These are phyloP conservation scores for Heteronetta atricapilla DNA, from an alignment of 2,113 vertebrate genomes.

Conservation along the genomic window DNA sequence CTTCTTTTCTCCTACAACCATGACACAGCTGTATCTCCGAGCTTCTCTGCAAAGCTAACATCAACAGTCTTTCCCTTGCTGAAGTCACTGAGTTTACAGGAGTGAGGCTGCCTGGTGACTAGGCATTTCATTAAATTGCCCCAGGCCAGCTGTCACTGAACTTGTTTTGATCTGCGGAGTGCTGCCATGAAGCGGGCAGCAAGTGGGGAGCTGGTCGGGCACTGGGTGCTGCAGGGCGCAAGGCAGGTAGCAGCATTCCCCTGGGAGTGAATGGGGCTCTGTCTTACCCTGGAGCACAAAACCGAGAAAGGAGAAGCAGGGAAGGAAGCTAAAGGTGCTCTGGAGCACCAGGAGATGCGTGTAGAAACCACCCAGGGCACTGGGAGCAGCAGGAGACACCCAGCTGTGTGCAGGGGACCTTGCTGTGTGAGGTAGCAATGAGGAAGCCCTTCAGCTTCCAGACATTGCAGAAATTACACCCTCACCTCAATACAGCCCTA, in stretches of 20 bases:
- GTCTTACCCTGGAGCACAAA: neutral
- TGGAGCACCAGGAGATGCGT: neutral
- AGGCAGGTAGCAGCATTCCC: neutral
- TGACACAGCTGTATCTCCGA: neutral
- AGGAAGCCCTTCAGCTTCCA: neutral
- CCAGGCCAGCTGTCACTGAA: conserved; percentile 10
- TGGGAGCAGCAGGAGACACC: neutral
- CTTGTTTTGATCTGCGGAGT: conserved; percentile 1
- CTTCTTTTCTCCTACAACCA: fast-evolving
- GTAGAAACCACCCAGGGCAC: neutral
- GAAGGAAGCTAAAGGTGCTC: neutral
- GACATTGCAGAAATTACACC: neutral
- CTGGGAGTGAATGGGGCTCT: neutral
- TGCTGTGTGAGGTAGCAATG: fast-evolving
- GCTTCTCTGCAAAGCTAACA: neutral
- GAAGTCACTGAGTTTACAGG: neutral
- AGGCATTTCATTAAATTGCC: conserved; percentile 13
- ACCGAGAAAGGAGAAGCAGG: neutral
- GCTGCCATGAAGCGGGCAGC: neutral
- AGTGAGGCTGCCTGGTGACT: neutral
- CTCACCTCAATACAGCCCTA: neutral
- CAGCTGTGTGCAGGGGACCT: neutral
- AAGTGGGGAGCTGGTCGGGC: neutral
- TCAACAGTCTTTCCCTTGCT: neutral
- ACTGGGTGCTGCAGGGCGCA: neutral